Conservation (phyloP, 2,113 vertebrate genomes). For the Neodon shergylaensis region DNA sequence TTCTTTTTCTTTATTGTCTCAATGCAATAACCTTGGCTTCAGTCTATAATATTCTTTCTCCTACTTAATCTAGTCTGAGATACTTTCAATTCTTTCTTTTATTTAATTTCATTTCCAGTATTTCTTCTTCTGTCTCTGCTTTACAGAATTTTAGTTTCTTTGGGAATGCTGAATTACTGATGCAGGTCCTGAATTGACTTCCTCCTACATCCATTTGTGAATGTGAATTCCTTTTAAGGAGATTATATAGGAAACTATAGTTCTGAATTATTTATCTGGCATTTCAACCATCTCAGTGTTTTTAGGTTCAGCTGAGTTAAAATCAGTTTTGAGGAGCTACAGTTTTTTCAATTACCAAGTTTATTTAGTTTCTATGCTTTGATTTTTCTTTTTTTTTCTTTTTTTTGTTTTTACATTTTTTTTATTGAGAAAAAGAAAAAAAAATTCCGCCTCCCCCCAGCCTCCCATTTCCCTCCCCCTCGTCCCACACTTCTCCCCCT, state of each 20-base stretch:
- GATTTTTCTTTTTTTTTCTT: background rate
- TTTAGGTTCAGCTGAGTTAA: background rate
- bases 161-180: background rate
- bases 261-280: background rate
- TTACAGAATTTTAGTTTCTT: background rate
- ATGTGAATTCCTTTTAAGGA: background rate
- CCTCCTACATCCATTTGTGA: background rate
- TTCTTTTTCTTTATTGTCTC: background rate
- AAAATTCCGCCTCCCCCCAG: fast-evolving
- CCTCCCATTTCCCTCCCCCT: no score
- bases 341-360: background rate
- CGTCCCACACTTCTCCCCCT: no score
- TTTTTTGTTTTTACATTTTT: no score
- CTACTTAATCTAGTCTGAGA: background rate
- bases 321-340: background rate
- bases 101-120: background rate
- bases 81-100: background rate
- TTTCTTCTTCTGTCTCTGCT: background rate
- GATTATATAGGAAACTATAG: background rate
- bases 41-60: background rate
- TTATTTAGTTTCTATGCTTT: background rate
- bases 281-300: background rate
- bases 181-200: background rate
- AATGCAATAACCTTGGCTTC: background rate
- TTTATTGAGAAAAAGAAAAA: no score